A percentile compares a stretch with the other conserved stretches of the same genome.
Conservation (phyloP, 1,140 invertebrate genomes). For the Drosophila yakuba region DNA sequence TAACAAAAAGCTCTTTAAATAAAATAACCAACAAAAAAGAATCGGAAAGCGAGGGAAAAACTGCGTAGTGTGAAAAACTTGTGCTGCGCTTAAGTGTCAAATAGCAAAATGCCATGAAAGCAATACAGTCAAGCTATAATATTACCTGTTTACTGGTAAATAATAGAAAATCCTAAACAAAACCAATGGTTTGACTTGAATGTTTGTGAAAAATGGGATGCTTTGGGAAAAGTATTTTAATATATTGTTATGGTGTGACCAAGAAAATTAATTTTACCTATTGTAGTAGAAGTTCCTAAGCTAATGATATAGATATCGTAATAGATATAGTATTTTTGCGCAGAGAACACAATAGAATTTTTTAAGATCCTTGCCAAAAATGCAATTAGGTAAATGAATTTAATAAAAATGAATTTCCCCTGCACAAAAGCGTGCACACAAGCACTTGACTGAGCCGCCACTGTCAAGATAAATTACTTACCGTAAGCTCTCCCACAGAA, state of each 20-base stretch:
- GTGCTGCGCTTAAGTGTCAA: constrained; percentile 47
- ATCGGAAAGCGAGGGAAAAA: constrained; percentile 12
- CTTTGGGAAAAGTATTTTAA: too few relatives aligned
- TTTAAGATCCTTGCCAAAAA: constrained; percentile 19
- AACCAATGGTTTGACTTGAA: background rate
- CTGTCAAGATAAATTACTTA: constrained; percentile 78
- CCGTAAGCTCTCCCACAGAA: constrained; percentile 60
- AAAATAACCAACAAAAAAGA: constrained; percentile 36
- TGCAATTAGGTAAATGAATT: constrained; percentile 7
- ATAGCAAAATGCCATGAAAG: constrained; percentile 9
- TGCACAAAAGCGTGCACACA: constrained; percentile 13
- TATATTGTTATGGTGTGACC: too few relatives aligned
- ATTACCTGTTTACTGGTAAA: background rate
- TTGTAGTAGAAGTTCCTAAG: too few relatives aligned
- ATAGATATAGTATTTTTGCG: too few relatives aligned
- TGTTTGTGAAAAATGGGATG: too few relatives aligned
- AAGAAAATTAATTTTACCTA: too few relatives aligned
- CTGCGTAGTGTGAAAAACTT: constrained; percentile 7
- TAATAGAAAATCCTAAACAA: background rate
- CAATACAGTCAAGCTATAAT: background rate
- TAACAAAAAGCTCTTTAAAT: constrained; percentile 46
- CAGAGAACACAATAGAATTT: too few relatives aligned
- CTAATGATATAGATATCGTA: too few relatives aligned
- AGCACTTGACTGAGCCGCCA: constrained; percentile 14
- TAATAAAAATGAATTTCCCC: constrained; percentile 50